Base-by-base conservation (phyloP, 2,888 invertebrate species). In the Caenorhabditis auriculariae region DNA sequence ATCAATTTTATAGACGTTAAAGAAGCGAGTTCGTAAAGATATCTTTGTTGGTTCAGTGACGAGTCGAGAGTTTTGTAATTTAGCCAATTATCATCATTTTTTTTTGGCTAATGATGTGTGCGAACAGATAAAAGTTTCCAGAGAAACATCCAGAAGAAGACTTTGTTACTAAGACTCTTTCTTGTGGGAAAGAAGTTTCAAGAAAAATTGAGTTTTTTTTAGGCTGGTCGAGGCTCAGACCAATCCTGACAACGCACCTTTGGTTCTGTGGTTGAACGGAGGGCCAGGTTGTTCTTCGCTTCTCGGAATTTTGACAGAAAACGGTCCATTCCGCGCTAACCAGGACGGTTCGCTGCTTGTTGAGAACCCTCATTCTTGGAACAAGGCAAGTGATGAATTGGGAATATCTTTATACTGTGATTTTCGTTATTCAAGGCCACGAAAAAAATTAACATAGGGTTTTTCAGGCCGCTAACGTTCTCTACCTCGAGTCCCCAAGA, bases 401-500 rank as follows among this genome's bases (percentile, higher is more conserved):
- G 6, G 17, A 41, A 9, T 15, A 49, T 15, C 12, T 28, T n/a
- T n/a, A n/a, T n/a, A n/a, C n/a, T n/a, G n/a, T n/a, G n/a, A n/a
- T n/a, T n/a, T n/a, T n/a, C n/a, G n/a, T n/a, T n/a, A 38, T 15
- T 83, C 80, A 80, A 79, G 19, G 76, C 84, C 21, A 27, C 62
- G n/a, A 81, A 83, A 60, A 84, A 84, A 66, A 65, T 57, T 12
- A 54, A 66, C 3, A 81, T 82, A 63, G 80, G 81, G n/a, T 84
- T 85, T 64, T 84, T 78, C 68, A 52, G 49, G 58, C 57, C 9
- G 83, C 84, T 19, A 85, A 85, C 69, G 82, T 85, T 62, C 57
- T 85, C 43, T 85, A 82, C 66, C 60, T 85, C 56, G 85, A 85
- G 72, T 80, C 85, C 1, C 85, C 85, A 29, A 83, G 84, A 27